These are phyloP conservation scores for Aleiodes leptofemur DNA, from an alignment of 2,888 invertebrate species.

Conservation along the genomic window DNA sequence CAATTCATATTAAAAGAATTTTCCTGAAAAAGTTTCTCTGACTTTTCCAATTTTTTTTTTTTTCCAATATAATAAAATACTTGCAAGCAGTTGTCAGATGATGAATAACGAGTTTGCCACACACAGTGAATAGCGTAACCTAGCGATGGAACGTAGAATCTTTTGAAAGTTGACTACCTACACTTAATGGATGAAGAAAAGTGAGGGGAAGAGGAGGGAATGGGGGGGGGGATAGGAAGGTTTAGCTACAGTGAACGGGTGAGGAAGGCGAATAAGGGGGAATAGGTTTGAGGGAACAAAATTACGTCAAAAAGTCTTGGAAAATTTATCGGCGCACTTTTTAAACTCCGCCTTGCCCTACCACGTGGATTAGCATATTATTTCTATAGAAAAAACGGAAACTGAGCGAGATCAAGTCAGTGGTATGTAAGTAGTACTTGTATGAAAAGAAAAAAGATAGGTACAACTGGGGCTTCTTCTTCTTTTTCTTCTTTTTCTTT, in stretches of 20 bases:
- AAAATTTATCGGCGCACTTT: slow-evolving; percentile 75
- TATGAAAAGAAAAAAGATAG: slow-evolving; percentile 39
- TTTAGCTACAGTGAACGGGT: slow-evolving; percentile 34
- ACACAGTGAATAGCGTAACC: slow-evolving; percentile 9
- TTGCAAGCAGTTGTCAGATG: slow-evolving; percentile 26
- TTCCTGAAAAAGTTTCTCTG: not conserved
- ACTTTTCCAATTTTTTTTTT: not conserved
- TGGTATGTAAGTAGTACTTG: slow-evolving; percentile 49
- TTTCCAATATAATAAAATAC: slow-evolving; percentile 12
- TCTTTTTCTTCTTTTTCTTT: not conserved
- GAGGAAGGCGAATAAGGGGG: slow-evolving; percentile 38
- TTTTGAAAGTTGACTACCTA: slow-evolving; percentile 64
- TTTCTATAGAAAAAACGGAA: slow-evolving; percentile 67
- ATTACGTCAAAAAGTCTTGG: slow-evolving; percentile 74
- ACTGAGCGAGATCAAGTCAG: slow-evolving; percentile 54
- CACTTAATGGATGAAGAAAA: slow-evolving; percentile 1
- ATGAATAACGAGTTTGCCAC: slow-evolving; percentile 16
- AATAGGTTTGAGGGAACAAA: slow-evolving; percentile 61
- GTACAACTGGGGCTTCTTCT: slow-evolving; percentile 37
- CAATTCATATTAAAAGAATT: not conserved
- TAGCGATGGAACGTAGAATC: slow-evolving; percentile 59
- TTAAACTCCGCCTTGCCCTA: slow-evolving; percentile 72
- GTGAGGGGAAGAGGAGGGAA: too few relatives aligned
- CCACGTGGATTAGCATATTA: slow-evolving; percentile 73
- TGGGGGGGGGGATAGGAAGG: too few relatives aligned